These are phyloP conservation scores for Apeira syringaria DNA, from an alignment of 2,888 invertebrate genomes.

Conservation along the genomic window DNA sequence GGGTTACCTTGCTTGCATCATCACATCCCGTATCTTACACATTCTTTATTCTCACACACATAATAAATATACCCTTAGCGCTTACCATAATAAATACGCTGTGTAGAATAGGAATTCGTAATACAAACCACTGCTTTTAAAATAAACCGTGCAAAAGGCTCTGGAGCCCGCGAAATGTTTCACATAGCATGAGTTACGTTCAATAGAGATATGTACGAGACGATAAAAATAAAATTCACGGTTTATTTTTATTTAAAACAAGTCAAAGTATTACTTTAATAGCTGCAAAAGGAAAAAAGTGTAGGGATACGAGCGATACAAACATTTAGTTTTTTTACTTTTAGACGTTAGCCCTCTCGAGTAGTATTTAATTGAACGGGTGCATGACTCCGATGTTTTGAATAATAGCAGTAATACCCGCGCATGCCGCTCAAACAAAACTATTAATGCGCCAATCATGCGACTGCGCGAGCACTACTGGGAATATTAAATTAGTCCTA, in stretches of 20 bases:
- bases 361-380: conserved; percentile 69
- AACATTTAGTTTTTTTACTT: conserved; percentile 52
- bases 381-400: conserved; percentile 72
- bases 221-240: conserved; percentile 70
- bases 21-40: conserved; percentile 13
- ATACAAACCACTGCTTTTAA: conserved; percentile 74
- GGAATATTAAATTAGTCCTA: conserved; percentile 25
- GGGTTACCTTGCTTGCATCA: conserved; percentile 29
- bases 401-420: conserved; percentile 66
- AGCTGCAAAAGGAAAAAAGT: conserved; percentile 66
- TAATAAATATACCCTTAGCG: conserved; percentile 25
- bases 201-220: conserved; percentile 55
- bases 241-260: conserved; percentile 62
- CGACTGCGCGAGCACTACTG: conserved; percentile 13
- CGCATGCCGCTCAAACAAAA: conserved; percentile 56
- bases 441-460: conserved; percentile 40
- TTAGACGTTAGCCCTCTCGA: conserved; percentile 60
- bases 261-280: conserved; percentile 67
- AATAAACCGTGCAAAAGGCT: conserved; percentile 55
- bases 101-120: conserved; percentile 54
- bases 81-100: too few species aligned
- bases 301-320: conserved; percentile 57
- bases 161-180: conserved; percentile 57
- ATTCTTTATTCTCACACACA: conserved; percentile 23
- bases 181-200: conserved; percentile 71